Evolutionary conservation across 2,888 invertebrate species (phyloP).

Genomic region (Melanostoma scalare): DNA sequence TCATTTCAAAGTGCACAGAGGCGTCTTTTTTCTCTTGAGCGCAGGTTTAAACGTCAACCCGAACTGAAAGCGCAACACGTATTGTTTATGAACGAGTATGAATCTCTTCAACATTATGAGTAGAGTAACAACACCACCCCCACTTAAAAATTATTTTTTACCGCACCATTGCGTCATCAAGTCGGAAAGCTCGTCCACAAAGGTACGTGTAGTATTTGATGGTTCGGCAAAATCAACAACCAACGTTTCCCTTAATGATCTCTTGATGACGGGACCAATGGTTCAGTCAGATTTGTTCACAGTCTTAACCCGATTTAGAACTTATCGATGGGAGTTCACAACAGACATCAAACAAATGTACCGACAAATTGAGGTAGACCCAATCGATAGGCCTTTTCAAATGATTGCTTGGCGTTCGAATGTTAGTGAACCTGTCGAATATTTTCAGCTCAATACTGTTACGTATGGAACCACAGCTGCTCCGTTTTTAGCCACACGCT

Average conservation of each 20-base stretch:
- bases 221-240: slow-evolving; percentile 42
- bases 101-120: not conserved
- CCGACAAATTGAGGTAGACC: slow-evolving; percentile 25
- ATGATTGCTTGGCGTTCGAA: not conserved
- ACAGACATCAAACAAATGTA: slow-evolving; percentile 15
- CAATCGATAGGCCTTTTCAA: not conserved
- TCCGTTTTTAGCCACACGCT: slow-evolving; percentile 71
- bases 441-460: too few species aligned
- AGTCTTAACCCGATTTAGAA: too few species aligned
- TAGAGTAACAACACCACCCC: not conserved
- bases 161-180: slow-evolving; percentile 35
- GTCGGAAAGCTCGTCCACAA: slow-evolving; percentile 15
- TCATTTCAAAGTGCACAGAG: slow-evolving; percentile 23
- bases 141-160: slow-evolving; percentile 5
- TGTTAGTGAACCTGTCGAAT: not conserved
- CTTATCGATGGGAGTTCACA: not conserved
- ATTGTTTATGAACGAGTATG: slow-evolving; percentile 10
- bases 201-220: slow-evolving; percentile 21
- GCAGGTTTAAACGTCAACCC: not conserved
- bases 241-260: slow-evolving; percentile 19
- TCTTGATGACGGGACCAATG: slow-evolving; percentile 19
- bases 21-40: slow-evolving; percentile 23
- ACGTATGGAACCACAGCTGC: slow-evolving; percentile 71
- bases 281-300: slow-evolving; percentile 35
- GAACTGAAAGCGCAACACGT: not conserved